Conservation (phyloP, 2,888 invertebrate species). For the Amphipoea oculea region DNA sequence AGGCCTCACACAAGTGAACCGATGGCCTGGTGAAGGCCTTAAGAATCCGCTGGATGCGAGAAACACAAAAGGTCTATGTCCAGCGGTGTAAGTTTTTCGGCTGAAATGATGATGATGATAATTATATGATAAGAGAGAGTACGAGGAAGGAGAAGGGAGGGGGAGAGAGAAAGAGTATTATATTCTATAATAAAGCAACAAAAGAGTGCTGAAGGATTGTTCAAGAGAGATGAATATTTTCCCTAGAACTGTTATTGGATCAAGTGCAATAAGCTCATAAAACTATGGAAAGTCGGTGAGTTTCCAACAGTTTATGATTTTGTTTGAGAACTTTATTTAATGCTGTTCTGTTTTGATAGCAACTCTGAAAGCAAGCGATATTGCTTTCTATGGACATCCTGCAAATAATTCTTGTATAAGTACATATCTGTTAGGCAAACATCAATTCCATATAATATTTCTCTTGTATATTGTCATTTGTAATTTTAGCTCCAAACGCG, state of each 20-base stretch:
- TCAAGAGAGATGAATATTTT: slow-evolving; percentile 1
- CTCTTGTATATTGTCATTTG: too few species aligned
- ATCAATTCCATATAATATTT: neutral
- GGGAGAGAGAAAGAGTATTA: neutral
- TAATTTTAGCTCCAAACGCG: neutral
- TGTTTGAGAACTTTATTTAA: neutral
- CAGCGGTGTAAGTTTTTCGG: too few species aligned
- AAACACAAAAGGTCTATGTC: too few species aligned
- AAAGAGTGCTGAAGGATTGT: neutral
- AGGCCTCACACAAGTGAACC: too few species aligned
- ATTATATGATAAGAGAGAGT: neutral
- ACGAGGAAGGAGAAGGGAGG: neutral
- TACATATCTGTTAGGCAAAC: neutral
- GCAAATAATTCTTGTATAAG: neutral
- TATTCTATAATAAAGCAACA: neutral
- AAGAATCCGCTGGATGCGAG: too few species aligned
- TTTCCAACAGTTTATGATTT: slow-evolving; percentile 7
- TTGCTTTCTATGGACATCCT: neutral
- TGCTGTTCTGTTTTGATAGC: neutral
- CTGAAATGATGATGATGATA: too few species aligned
- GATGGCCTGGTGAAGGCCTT: too few species aligned
- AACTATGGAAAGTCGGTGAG: neutral
- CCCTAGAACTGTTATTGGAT: neutral
- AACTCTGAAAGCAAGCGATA: neutral
- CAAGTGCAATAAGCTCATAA: slow-evolving; percentile 4